Conservation (phyloP, 2,888 invertebrate species). For the Campoplex nolae region DNA sequence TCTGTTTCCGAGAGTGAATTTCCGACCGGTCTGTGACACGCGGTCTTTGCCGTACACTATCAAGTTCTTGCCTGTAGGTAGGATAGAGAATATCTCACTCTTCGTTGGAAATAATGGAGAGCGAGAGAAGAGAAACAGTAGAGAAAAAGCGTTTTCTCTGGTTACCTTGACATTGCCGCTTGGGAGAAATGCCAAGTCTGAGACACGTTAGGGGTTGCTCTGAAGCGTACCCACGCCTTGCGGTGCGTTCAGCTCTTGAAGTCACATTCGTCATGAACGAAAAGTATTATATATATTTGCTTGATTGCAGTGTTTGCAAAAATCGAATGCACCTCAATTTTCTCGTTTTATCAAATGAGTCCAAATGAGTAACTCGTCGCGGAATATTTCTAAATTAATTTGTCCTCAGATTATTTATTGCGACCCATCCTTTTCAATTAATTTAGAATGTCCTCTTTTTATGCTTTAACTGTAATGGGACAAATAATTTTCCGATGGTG, state of each 20-base stretch:
- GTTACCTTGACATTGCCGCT: slow-evolving; percentile 63
- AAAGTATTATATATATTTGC: slow-evolving; percentile 31
- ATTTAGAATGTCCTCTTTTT: no score
- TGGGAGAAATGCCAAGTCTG: slow-evolving; percentile 40
- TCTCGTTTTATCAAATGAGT: no score
- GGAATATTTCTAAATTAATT: neutral
- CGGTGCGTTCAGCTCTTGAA: slow-evolving; percentile 58
- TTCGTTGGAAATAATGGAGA: slow-evolving; percentile 34
- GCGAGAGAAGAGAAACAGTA: slow-evolving; percentile 38
- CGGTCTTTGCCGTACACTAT: slow-evolving; percentile 41
- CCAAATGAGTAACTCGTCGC: neutral
- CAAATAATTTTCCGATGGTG: no score
- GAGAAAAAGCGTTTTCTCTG: slow-evolving; percentile 63
- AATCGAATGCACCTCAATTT: no score
- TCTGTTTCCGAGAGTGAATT: slow-evolving; percentile 60
- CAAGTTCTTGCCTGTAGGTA: slow-evolving; percentile 20
- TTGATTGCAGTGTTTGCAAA: neutral
- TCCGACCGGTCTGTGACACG: slow-evolving; percentile 59
- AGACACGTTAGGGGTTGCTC: slow-evolving; percentile 39
- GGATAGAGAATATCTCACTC: slow-evolving; percentile 20
- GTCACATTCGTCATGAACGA: slow-evolving; percentile 61
- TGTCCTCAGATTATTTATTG: neutral
- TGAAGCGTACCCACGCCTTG: slow-evolving; percentile 29
- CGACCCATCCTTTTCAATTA: neutral
- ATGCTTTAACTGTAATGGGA: no score